Base-by-base conservation (phyloP, 2,797 vertebrate genomes). In the Linurgus olivaceus region DNA sequence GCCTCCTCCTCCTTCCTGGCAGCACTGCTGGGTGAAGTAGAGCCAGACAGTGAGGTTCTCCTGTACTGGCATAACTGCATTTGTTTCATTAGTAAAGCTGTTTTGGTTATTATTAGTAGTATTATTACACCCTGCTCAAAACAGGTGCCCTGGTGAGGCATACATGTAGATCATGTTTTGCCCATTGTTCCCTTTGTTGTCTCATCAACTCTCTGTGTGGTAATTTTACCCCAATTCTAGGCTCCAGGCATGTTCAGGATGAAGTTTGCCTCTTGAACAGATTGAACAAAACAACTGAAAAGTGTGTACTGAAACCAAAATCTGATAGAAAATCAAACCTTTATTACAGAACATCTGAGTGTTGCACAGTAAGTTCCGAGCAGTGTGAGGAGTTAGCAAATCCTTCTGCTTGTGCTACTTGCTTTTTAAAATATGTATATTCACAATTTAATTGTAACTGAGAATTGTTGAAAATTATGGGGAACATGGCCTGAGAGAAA, bases 21-120 rank as follows among this genome's bases (percentile, higher is more conserved):
- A 83, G 68, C 65, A 23, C 71, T 74, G 18, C 42, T 90, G 85
- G 48, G 38, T 90, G 78, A 94, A 86, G 75, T 29, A 75, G 61
- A 86, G 75, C 47, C 68, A 88, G 81, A 47, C 47, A 44, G n/a
- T 44, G 85, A 94, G 50, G 85, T 94, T 93, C 88, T 90, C 20
- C 62, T 75, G 4, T 48, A 28, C 81, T 79, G 55, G 55, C 54
- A 50, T 33, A 93, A 77, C 75, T 90, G 72, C 57, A 65, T 77
- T 68, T 63, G 51, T 82, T 89, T 91, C 35, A 92, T 86, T 88
- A 31, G 13, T 61, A 67, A 44, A 83, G 33, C 38, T 94, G 26
- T 50, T 91, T 74, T 61, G 33, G n/a, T 86, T 88, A 29, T 59
- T 79, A 62, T 48, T 88, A 42, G 11, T 66, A 52, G 70, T 90